A percentile compares a stretch with the other conserved stretches of the same genome.
Evolutionary conservation across 2,113 vertebrate genomes (phyloP).

Genomic region (Hiodon alosoides): DNA sequence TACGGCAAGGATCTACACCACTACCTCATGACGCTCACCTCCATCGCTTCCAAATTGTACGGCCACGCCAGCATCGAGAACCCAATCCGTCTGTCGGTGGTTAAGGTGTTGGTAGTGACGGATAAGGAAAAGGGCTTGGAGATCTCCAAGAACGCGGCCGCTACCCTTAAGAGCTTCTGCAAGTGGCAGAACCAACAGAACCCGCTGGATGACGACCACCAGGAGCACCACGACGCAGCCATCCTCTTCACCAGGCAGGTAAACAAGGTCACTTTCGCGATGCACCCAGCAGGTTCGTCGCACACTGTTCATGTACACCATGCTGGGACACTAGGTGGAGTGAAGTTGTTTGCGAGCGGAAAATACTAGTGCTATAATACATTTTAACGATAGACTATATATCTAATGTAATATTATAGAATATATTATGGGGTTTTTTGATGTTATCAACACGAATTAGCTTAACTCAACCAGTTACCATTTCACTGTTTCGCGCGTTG

Average conservation of each 20-base stretch:
- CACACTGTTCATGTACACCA: background rate
- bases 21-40: slow-evolving; percentile 87
- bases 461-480: no score
- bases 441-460: no score
- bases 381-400: no score
- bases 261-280: slow-evolving; percentile 43
- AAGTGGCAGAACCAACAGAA: slow-evolving; percentile 98
- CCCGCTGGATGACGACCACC: slow-evolving; percentile 79
- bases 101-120: slow-evolving; percentile 72
- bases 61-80: slow-evolving; percentile 97
- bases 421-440: no score
- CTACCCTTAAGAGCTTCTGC: slow-evolving; percentile 93
- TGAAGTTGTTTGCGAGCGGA: no score
- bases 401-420: no score
- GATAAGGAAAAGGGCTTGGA: slow-evolving; percentile 84
- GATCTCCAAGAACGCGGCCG: slow-evolving; percentile 85
- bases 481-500: no score
- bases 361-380: no score
- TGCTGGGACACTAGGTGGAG: no score
- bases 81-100: slow-evolving; percentile 87
- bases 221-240: slow-evolving; percentile 88
- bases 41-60: slow-evolving; percentile 88
- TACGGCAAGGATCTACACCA: slow-evolving; percentile 87
- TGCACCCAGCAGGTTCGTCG: background rate
- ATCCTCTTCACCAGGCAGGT: slow-evolving; percentile 98